phyloP scores from a whole-genome alignment of 2,888 invertebrate species.

The Drosophila paramelanica region DNA sequence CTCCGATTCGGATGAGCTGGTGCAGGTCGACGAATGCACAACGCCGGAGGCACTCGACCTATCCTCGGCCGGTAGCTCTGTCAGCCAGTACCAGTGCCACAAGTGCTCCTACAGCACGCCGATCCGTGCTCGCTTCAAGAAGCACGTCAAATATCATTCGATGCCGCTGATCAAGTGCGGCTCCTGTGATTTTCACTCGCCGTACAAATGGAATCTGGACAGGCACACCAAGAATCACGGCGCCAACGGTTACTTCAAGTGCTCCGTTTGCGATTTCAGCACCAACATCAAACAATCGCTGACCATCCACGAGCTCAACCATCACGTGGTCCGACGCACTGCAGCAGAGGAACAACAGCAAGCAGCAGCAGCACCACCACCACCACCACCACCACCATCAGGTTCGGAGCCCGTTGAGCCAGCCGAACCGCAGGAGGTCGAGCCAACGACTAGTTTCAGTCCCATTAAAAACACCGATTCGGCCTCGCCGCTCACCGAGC shows the following conservation, averaged over 20 bases:
- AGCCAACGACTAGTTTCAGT: not conserved
- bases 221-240: conserved; percentile 96
- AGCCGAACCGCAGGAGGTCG: not conserved
- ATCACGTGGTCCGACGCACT: conserved; percentile 90
- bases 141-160: conserved; percentile 96
- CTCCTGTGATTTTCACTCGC: conserved; percentile 96
- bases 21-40: conserved; percentile 13
- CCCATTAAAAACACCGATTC: not conserved
- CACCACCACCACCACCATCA: not conserved
- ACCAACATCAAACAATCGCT: conserved; percentile 96
- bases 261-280: conserved; percentile 94
- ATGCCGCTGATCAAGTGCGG: conserved; percentile 97
- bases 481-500: not conserved
- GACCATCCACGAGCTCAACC: conserved; percentile 96
- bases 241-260: conserved; percentile 92
- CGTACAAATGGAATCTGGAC: conserved; percentile 96
- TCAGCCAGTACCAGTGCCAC: conserved; percentile 90
- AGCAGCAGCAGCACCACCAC: not conserved
- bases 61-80: not conserved
- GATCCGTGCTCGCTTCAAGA: conserved; percentile 94
- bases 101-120: conserved; percentile 96
- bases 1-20: conserved; percentile 35
- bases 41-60: conserved; percentile 43
- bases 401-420: not conserved
- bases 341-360: conserved; percentile 64